A percentile compares a stretch with the other conserved stretches of the same genome.
These are phyloP conservation scores for Phoeniculus purpureus DNA, from an alignment of 2,797 vertebrate genomes.

Conservation along the genomic window DNA sequence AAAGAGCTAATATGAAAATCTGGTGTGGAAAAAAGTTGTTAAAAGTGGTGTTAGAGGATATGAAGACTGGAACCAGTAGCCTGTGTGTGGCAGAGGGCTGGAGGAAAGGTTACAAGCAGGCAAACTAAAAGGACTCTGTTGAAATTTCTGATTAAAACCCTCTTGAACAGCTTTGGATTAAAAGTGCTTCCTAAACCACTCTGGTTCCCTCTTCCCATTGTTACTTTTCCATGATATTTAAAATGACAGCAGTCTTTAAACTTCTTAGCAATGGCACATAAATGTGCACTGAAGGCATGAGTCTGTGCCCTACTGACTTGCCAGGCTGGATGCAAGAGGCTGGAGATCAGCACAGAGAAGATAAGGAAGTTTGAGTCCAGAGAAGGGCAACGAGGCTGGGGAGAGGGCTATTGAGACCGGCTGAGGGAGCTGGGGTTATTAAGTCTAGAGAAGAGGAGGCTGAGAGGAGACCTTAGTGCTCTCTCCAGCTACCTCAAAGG, in stretches of 20 bases:
- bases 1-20: neutral
- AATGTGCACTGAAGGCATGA: neutral
- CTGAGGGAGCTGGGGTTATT: no score
- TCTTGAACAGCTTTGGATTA: neutral
- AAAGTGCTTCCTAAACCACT: neutral
- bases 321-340: accelerated
- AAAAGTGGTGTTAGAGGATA: neutral
- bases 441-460: no score
- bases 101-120: neutral
- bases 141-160: neutral
- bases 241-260: neutral
- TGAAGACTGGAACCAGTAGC: neutral
- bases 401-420: no score
- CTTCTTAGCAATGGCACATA: neutral
- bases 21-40: neutral
- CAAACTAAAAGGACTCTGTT: neutral
- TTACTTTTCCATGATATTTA: neutral
- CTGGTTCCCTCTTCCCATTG: neutral
- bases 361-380: neutral
- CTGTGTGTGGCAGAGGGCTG: neutral
- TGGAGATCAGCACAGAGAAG: neutral
- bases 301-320: neutral
- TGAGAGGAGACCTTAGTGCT: no score
- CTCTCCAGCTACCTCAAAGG: no score
- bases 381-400: no score